Base-by-base conservation (phyloP, 2,113 vertebrate species). In the Microtus oregoni region DNA sequence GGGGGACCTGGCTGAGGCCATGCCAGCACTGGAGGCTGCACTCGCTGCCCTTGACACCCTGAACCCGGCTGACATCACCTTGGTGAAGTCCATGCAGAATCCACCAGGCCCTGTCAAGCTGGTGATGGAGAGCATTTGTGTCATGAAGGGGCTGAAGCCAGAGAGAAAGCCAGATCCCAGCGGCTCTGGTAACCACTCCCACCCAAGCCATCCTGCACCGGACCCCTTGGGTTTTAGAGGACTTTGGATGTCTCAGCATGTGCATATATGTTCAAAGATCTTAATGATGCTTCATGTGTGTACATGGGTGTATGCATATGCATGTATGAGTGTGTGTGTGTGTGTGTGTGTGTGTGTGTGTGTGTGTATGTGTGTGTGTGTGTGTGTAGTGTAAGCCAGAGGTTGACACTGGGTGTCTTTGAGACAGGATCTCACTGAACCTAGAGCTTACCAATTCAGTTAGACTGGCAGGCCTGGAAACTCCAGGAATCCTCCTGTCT, bases 111-210 rank as follows among this genome's bases (percentile, higher is more conserved):
- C 98, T 13, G 99, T 99, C 75, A 99, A 99, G 96, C 98, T 99
- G 0, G 99, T 99, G 94, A 99, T 99, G 99, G 99, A 99, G 98
- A 99, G 99, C 82, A 99, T 99, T 96, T 99, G 99, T 47, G 98
- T 99, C 89, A 99, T 99, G 99, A 99, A 99, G 97, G 98, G 98
- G 68, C 98, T 99, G 89, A 99, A 98, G 95, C 98, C 99, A 7
- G 99, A 99, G 96, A 99, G 99, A 92, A 99, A 99, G 97, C 99
- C 99, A 1, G 99, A 99, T 94, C 98, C 99, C 47, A 98, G 97
- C 9, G 99, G 99, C 97, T 99, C 98, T 0, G 99, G 99, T 99
- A 98, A 98, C 7, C 24, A 15, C 47, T 4, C 83, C 76, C 4
- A 2, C 5, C 35, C 8, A 58, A 50, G 63, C 47, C 24, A 26